phyloP scores from a whole-genome alignment of 1,140 invertebrate species.

The Atta texana region DNA sequence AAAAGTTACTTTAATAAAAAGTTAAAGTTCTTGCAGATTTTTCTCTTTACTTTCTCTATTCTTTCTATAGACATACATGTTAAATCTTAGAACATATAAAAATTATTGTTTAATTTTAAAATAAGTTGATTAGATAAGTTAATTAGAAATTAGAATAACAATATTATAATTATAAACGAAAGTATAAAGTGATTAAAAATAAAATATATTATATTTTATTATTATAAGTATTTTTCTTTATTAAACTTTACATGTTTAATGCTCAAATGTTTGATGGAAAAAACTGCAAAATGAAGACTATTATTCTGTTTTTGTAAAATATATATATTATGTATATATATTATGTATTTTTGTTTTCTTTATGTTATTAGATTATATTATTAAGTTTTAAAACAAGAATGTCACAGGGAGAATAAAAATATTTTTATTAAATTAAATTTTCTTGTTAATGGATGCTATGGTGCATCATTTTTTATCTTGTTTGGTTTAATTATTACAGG shows the following conservation, averaged over 20 bases:
- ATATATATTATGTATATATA: background rate
- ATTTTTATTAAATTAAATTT: background rate
- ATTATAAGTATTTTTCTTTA: background rate
- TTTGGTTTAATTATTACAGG: slow-evolving; percentile 85
- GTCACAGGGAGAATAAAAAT: background rate
- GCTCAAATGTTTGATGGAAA: background rate
- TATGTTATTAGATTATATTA: background rate
- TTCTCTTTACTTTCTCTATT: background rate
- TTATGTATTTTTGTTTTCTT: background rate
- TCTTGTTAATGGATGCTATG: background rate
- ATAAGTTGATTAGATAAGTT: background rate
- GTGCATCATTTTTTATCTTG: slow-evolving; percentile 8
- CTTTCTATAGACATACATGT: background rate
- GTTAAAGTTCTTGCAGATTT: background rate
- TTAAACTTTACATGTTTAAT: slow-evolving; percentile 2
- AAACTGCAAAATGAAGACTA: background rate
- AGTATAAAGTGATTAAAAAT: background rate
- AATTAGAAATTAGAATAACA: background rate
- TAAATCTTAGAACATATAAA: background rate
- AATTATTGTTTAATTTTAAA: background rate
- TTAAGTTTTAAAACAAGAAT: background rate
- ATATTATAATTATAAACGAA: background rate
- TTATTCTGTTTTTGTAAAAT: background rate
- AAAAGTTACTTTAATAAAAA: background rate
- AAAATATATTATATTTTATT: background rate